These are phyloP conservation scores for Sweltsa coloradensis DNA, from an alignment of 1,140 invertebrate species.

Conservation along the genomic window DNA sequence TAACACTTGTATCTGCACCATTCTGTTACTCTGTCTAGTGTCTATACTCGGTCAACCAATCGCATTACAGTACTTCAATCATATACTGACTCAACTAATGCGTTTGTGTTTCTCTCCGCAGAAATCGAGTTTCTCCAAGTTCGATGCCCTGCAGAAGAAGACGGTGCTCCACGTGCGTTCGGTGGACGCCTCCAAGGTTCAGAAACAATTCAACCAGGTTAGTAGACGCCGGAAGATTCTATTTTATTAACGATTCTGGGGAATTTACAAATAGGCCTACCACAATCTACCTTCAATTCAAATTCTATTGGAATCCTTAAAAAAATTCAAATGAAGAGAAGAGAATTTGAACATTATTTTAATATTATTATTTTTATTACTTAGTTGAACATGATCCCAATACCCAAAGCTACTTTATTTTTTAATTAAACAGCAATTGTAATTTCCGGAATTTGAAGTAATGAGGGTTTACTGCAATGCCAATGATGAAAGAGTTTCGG, in stretches of 20 bases:
- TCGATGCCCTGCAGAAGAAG: constrained; percentile 57
- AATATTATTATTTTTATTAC: too few species aligned
- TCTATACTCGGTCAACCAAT: background rate
- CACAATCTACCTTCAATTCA: too few species aligned
- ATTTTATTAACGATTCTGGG: too few species aligned
- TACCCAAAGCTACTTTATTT: constrained; percentile 11
- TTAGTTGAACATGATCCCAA: too few species aligned
- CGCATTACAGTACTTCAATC: background rate
- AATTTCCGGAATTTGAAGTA: background rate
- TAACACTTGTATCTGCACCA: background rate
- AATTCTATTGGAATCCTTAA: too few species aligned
- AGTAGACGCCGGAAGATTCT: too few species aligned
- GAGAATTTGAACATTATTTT: too few species aligned
- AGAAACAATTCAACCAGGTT: constrained; percentile 53
- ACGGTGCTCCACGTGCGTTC: constrained; percentile 50
- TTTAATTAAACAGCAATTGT: constrained; percentile 1
- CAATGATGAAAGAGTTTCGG: too few species aligned
- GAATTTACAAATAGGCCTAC: too few species aligned
- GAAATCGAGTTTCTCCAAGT: constrained; percentile 69
- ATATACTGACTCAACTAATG: constrained; percentile 4
- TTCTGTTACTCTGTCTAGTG: constrained; percentile 2
- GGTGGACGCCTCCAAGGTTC: constrained; percentile 49
- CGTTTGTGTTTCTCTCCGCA: constrained; percentile 27
- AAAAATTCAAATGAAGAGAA: too few species aligned
- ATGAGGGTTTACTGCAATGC: too few species aligned